Conservation (phyloP, 1,140 invertebrate species). For the Yoshiicerus persimilis region DNA sequence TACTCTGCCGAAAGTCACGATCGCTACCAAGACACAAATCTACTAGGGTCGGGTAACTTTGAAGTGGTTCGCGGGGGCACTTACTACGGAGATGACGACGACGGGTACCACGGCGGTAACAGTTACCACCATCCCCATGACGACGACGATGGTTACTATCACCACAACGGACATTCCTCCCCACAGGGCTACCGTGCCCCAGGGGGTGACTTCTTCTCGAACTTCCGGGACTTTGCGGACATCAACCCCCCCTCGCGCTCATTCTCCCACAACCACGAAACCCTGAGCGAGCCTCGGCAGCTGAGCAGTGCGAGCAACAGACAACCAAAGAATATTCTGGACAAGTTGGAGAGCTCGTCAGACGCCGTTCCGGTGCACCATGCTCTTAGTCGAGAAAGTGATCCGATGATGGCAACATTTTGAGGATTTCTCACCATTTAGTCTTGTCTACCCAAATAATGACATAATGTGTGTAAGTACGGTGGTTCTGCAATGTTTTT, state of each 20-base stretch:
- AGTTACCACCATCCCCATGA: conserved; percentile 33
- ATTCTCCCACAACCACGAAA: conserved; percentile 77
- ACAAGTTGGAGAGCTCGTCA: conserved; percentile 65
- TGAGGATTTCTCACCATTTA: not conserved
- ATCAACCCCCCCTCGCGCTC: conserved; percentile 78
- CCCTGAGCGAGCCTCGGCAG: conserved; percentile 58
- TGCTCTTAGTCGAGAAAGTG: conserved; percentile 29
- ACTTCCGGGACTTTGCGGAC: conserved; percentile 85
- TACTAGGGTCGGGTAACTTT: conserved; percentile 84
- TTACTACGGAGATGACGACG: conserved; percentile 70
- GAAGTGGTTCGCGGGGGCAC: conserved; percentile 83
- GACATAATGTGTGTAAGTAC: not conserved
- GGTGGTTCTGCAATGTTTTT: not conserved
- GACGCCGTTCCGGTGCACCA: not conserved
- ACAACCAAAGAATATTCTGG: conserved; percentile 75
- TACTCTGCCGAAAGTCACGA: conserved; percentile 41
- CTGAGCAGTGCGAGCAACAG: conserved; percentile 54
- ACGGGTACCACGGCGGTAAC: conserved; percentile 48
- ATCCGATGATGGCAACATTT: conserved; percentile 50
- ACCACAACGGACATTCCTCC: conserved; percentile 54
- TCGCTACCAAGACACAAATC: conserved; percentile 48
- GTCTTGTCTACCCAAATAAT: not conserved
- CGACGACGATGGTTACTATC: conserved; percentile 47
- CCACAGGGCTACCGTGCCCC: conserved; percentile 58
- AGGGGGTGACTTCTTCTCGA: conserved; percentile 73